These are phyloP conservation scores for Polypedilum vanderplanki DNA, from an alignment of 1,140 invertebrate genomes.

Conservation along the genomic window DNA sequence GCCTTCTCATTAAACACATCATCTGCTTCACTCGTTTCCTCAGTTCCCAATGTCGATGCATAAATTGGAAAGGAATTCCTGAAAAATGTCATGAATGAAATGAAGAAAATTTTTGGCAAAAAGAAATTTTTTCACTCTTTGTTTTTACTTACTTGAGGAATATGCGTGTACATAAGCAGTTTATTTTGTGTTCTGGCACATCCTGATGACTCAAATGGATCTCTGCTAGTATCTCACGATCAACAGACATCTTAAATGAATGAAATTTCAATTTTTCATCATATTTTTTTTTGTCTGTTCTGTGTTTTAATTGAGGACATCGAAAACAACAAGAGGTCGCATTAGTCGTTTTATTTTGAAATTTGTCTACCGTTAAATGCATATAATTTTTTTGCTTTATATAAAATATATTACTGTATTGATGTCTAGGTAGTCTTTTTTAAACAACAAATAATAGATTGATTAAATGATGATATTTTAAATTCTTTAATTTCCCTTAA, in stretches of 20 bases:
- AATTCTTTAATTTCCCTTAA: too few species aligned
- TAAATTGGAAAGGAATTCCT: conserved; percentile 45
- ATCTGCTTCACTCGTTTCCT: conserved; percentile 46
- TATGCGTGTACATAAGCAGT: conserved; percentile 46
- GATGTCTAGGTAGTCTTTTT: too few species aligned
- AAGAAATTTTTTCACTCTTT: conserved; percentile 30
- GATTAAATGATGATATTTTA: too few species aligned
- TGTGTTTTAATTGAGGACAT: too few species aligned
- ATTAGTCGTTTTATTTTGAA: too few species aligned
- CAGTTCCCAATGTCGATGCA: conserved; percentile 40
- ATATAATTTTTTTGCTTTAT: too few species aligned
- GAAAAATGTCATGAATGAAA: conserved; percentile 24
- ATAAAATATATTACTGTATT: too few species aligned
- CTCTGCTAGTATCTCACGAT: conserved; percentile 47
- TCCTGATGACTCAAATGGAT: conserved; percentile 42
- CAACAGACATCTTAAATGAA: conserved; percentile 30
- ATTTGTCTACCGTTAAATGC: too few species aligned
- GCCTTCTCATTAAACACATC: conserved; percentile 31
- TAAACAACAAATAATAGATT: too few species aligned
- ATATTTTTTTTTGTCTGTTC: too few species aligned
- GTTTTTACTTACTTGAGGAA: conserved; percentile 41
- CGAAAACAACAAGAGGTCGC: too few species aligned
- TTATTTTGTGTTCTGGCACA: conserved; percentile 40
- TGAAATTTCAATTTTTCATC: too few species aligned
- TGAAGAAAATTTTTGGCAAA: not conserved